Evolutionary conservation across 2,797 vertebrate genomes (phyloP), one percentile per base, ranked within the genome.

Genomic region (Myotis pilosus): DNA sequence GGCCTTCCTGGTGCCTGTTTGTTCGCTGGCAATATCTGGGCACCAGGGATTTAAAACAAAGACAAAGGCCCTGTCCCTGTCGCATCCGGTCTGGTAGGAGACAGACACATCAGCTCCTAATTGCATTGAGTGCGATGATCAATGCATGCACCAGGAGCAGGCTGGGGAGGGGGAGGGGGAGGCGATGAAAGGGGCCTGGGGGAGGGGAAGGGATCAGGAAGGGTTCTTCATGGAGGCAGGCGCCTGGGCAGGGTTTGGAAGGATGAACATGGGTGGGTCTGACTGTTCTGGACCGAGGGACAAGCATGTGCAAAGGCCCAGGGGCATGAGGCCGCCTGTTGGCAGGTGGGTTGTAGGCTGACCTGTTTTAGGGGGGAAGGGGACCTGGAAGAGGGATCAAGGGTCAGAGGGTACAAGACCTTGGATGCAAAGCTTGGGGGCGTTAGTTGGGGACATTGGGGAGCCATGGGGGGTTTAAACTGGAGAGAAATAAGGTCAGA

Each of bases 41-140:
- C 85, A 92, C 90, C 36, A 44, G 95, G 66, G 88, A 95, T 84
- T 95, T 83, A 84, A 95, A 94, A 85, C 95, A 97, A 96, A 97
- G 95, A 96, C 95, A 86, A 87, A 92, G 90, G 75, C 93, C 88
- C 66, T 33, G 79, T 85, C 92, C 87, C 79, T 36, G 78, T 92
- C 1, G 6, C 5, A 2, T 88, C 92, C 36, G n/a, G 92, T 94
- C 87, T 85, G 95, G 92, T 89, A 72, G 85, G 92, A 96, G 94
- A 91, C 87, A 93, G 95, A 71, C 44, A 1, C 7, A 2, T 69
- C 85, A 85, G 60, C 62, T 83, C 66, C 84, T 95, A 80, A 86
- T 92, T 90, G 94, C 69, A 62, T 47, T 33, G 25, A 93, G 89
- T 60, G 53, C 9, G 8, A 38, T 41, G n/a, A 92, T 94, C 66